Evolutionary conservation across 2,113 vertebrate genomes (phyloP).

Genomic region (Erinaceus europaeus): DNA sequence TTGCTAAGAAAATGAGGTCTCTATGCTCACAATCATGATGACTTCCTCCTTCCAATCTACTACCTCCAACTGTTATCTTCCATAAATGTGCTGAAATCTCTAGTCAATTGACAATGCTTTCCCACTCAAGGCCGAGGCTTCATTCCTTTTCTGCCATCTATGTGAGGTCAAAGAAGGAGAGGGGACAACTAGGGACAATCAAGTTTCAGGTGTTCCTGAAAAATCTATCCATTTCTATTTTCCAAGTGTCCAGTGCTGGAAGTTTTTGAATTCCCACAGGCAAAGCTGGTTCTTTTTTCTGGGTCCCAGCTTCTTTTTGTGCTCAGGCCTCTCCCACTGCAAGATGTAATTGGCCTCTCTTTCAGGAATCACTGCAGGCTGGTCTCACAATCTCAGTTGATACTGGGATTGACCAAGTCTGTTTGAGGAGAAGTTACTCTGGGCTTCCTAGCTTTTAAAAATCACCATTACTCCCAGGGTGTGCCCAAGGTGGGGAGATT

Average conservation of each 20-base stretch:
- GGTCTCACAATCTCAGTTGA: neutral
- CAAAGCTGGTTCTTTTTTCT: neutral
- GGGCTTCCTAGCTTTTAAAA: conserved; percentile 64
- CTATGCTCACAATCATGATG: neutral
- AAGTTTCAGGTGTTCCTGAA: neutral
- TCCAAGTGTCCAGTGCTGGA: neutral
- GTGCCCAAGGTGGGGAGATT: conserved; percentile 17
- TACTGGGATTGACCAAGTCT: neutral
- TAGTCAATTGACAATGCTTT: neutral
- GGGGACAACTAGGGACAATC: neutral
- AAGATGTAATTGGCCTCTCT: neutral
- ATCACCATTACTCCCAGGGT: conserved; percentile 29
- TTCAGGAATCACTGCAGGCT: neutral
- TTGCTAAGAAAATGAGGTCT: neutral
- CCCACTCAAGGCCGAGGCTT: too few relatives aligned
- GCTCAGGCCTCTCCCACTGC: neutral
- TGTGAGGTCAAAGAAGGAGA: neutral
- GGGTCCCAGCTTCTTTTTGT: neutral
- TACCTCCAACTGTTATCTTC: neutral
- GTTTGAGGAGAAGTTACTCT: conserved; percentile 46
- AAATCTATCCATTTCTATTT: neutral
- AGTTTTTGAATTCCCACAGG: neutral
- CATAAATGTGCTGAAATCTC: neutral
- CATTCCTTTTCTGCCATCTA: neutral
- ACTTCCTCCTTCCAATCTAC: neutral